Conservation (phyloP, 2,888 invertebrate genomes). For the Lasioglossum calceatum region DNA sequence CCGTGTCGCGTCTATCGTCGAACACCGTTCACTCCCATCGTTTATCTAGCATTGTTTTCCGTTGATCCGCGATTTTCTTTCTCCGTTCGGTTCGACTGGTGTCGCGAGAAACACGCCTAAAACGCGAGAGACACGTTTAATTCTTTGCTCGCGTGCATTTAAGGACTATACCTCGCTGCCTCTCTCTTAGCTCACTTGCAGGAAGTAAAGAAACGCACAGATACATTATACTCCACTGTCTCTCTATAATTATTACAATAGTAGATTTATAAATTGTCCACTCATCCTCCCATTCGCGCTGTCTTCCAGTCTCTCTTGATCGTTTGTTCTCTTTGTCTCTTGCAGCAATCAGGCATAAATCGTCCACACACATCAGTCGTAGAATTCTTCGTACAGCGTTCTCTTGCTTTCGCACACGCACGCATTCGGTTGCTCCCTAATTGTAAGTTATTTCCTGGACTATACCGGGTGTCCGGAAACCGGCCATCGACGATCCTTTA, state of each 20-base stretch:
- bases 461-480: conserved; percentile 40
- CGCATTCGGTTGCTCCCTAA: conserved; percentile 68
- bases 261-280: conserved; percentile 67
- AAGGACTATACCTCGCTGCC: conserved; percentile 49
- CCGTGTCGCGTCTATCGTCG: conserved; percentile 28
- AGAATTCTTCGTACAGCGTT: conserved; percentile 27
- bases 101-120: conserved; percentile 22
- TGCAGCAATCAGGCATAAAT: conserved; percentile 26
- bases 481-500: conserved; percentile 35
- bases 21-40: conserved; percentile 19
- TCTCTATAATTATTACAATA: conserved; percentile 60
- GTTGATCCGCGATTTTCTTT: neutral
- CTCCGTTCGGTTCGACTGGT: conserved; percentile 27
- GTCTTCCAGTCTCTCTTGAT: conserved; percentile 22
- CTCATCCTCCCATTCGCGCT: neutral
- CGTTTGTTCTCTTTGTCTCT: conserved; percentile 11
- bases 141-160: conserved; percentile 38
- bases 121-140: conserved; percentile 7
- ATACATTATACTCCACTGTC: conserved; percentile 52
- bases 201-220: conserved; percentile 65
- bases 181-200: conserved; percentile 35
- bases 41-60: neutral
- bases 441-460: conserved; percentile 63
- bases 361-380: conserved; percentile 29
- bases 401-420: conserved; percentile 35